Evolutionary conservation across 2,113 vertebrate genomes (phyloP).

Genomic region (Cygnus buccinator): DNA sequence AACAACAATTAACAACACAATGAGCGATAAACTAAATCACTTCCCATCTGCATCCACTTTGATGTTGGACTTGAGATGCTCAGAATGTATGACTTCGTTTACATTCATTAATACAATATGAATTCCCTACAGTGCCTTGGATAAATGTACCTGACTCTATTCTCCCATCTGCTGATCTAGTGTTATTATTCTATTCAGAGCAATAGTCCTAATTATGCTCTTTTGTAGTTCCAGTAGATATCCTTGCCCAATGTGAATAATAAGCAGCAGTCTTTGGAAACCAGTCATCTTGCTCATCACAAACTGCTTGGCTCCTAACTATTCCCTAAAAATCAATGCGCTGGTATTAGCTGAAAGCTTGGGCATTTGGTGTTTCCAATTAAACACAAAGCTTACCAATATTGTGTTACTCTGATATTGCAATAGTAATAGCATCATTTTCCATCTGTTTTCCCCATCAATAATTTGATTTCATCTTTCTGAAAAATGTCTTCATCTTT

Average conservation of each 20-base stretch:
- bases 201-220: slow-evolving; percentile 26
- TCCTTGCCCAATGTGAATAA: background rate
- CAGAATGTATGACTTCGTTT: background rate
- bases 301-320: background rate
- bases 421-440: background rate
- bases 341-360: background rate
- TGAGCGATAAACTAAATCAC: slow-evolving; percentile 18
- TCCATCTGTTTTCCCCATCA: background rate
- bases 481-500: background rate
- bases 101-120: background rate
- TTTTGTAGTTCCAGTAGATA: slow-evolving; percentile 40
- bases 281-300: background rate
- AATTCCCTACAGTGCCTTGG: slow-evolving; percentile 21
- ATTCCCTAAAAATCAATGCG: background rate
- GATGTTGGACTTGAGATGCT: slow-evolving; percentile 9
- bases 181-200: background rate
- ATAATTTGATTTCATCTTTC: background rate
- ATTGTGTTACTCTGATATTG: background rate
- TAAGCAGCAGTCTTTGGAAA: slow-evolving; percentile 1
- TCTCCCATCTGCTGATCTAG: slow-evolving; percentile 33
- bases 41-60: slow-evolving; percentile 38
- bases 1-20: slow-evolving; percentile 55
- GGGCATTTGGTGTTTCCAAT: background rate
- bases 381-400: background rate
- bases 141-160: slow-evolving; percentile 31